Evolutionary conservation across 2,888 invertebrate species (phyloP), one percentile per base, ranked within the genome.

Genomic region (Rambutsinella grinnellia): DNA sequence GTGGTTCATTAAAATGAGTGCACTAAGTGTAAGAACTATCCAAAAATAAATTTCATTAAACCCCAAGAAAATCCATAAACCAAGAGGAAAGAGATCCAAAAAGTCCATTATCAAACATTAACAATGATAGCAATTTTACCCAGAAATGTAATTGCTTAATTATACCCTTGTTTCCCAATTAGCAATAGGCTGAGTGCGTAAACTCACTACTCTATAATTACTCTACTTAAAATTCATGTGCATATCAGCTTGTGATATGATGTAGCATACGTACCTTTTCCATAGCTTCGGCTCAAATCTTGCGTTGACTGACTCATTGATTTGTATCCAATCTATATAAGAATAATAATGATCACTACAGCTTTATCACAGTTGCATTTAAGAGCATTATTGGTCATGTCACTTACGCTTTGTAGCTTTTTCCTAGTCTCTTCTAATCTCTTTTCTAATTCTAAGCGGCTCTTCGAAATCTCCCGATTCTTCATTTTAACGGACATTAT

Each of bases 381-480:
- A 57, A 57, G n/a, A 28, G n/a, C 8, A 17, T 13, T n/a, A n/a
- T n/a, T n/a, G n/a, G n/a, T n/a, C n/a, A 5, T 24, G 53, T 54
- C 60, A 90, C 93, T 91, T 87, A 96, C 96, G 86, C 92, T 95
- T 88, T 95, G 94, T 79, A 96, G 87, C 87, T 95, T 94, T 82
- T 92, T 90, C 85, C 94, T 90, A 0, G 95, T 95, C 87, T 95
- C 95, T 85, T 93, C 91, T 84, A 94, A 92, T 84, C 94, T 89
- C 86, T 94, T 90, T 84, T 93, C 91, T 79, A 96, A 88, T 85
- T 96, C 95, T 86, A 95, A 93, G 3, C 94, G 87, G 69, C 91
- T 90, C 63, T 90, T 88, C 0, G 89, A 88, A 0, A 91, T 90
- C 76, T 92, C 92, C 0, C 90, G 88, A 86, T 93, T 92, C 21